Evolutionary conservation across 2,113 vertebrate species (phyloP).

Genomic region (Dasyornis broadbenti): DNA sequence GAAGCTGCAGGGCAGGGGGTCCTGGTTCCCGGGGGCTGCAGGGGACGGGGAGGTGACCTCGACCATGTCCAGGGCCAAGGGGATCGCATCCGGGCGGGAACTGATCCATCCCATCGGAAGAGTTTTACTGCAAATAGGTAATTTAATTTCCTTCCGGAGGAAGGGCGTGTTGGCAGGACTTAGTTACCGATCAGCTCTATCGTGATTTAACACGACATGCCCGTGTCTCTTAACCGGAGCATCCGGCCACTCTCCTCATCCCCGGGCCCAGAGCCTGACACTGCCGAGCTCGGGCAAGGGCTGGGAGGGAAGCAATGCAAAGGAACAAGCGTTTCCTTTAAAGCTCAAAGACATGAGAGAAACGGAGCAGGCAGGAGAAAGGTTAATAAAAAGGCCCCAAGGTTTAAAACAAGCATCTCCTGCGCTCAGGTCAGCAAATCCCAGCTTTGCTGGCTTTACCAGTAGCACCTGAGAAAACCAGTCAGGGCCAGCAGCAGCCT

Average conservation of each 20-base stretch:
- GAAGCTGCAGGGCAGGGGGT: background rate
- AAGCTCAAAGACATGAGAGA: background rate
- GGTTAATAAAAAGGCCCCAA: background rate
- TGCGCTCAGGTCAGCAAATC: background rate
- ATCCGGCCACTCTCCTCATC: accelerated
- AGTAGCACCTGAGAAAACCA: background rate
- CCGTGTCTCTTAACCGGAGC: accelerated
- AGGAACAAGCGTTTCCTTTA: background rate
- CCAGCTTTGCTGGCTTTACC: background rate
- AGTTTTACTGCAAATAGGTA: background rate
- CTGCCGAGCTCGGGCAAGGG: background rate
- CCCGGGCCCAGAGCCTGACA: background rate
- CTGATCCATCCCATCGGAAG: background rate
- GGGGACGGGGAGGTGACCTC: background rate
- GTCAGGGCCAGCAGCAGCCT: background rate
- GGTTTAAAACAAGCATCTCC: background rate
- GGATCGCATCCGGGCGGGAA: background rate
- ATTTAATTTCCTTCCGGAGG: background rate
- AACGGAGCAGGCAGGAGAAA: background rate
- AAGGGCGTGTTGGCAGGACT: background rate
- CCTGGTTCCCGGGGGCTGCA: background rate
- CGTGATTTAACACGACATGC: accelerated
- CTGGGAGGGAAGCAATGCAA: background rate
- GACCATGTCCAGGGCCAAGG: accelerated
- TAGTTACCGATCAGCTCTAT: accelerated